Evolutionary conservation across 2,888 invertebrate genomes (phyloP).

Genomic region (Drosophila aldrichi): DNA sequence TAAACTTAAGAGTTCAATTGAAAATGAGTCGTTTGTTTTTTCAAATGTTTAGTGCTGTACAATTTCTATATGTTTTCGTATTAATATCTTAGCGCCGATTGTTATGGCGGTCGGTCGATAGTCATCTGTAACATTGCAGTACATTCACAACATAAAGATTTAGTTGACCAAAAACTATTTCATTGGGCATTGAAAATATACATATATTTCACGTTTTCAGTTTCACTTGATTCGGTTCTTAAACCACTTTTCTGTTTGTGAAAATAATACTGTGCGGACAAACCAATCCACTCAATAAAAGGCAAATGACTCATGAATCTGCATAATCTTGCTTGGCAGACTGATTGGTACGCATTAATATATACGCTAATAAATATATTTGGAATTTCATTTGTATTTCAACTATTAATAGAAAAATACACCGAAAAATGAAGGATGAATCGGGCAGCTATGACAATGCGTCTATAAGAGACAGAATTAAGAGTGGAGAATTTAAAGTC

Average conservation of each 20-base stretch:
- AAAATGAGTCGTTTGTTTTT: too few species aligned
- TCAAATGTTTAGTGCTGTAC: too few species aligned
- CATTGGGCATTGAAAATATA: too few species aligned
- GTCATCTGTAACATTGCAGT: neutral
- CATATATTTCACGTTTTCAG: too few species aligned
- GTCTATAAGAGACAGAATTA: slow-evolving; percentile 4
- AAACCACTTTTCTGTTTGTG: neutral
- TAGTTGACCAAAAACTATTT: too few species aligned
- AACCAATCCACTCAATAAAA: slow-evolving; percentile 3
- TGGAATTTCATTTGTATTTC: neutral
- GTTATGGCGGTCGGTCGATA: slow-evolving; percentile 25
- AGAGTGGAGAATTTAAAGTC: slow-evolving; percentile 17
- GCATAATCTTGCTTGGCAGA: too few species aligned
- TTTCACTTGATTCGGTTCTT: neutral
- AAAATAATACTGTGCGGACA: slow-evolving; percentile 4
- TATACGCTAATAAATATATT: neutral
- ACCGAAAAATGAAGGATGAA: neutral
- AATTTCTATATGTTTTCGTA: too few species aligned
- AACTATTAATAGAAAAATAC: neutral
- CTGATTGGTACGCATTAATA: neutral
- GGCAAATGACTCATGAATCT: slow-evolving; percentile 14
- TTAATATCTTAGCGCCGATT: slow-evolving; percentile 2
- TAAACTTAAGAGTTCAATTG: too few species aligned
- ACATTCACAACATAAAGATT: slow-evolving; percentile 1
- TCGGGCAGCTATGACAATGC: neutral